phyloP scores from a whole-genome alignment of 2,797 vertebrate genomes.

The Bucorvus abyssinicus region DNA sequence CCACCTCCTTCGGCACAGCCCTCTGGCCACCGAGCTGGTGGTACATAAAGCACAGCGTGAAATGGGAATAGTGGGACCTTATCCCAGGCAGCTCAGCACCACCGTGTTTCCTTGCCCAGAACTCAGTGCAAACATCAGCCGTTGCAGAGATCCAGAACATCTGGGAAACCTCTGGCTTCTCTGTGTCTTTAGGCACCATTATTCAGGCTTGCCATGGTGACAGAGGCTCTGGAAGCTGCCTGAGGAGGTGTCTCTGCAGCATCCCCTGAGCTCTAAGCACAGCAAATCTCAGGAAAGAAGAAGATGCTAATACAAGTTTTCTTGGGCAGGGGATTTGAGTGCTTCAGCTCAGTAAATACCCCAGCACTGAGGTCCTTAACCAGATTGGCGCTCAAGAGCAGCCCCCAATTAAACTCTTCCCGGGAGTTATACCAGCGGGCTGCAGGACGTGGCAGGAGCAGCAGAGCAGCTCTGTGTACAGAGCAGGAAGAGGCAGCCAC shows the following conservation, averaged over 20 bases:
- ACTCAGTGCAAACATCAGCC: neutral
- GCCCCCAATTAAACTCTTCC: neutral
- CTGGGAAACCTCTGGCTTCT: neutral
- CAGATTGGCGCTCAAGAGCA: neutral
- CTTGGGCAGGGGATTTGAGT: neutral
- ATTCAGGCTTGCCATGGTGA: neutral
- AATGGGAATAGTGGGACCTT: fast-evolving
- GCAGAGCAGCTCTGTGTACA: neutral
- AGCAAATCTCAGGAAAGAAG: neutral
- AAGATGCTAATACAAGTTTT: neutral
- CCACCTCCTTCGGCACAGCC: neutral
- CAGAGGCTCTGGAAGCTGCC: neutral
- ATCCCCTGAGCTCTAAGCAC: neutral
- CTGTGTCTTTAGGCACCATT: neutral
- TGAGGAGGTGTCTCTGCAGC: neutral
- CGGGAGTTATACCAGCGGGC: neutral
- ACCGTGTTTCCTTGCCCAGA: neutral
- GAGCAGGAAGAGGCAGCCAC: neutral
- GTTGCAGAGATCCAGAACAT: neutral
- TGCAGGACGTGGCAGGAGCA: neutral
- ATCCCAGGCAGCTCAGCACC: neutral
- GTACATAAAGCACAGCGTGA: fast-evolving
- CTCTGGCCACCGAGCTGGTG: neutral
- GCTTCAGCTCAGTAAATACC: neutral
- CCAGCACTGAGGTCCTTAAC: neutral